Percentiles rank a stretch among this genome's conserved stretches.
Evolutionary conservation across 2,797 vertebrate species (phyloP).

Genomic region (Enteromius anoplus): DNA sequence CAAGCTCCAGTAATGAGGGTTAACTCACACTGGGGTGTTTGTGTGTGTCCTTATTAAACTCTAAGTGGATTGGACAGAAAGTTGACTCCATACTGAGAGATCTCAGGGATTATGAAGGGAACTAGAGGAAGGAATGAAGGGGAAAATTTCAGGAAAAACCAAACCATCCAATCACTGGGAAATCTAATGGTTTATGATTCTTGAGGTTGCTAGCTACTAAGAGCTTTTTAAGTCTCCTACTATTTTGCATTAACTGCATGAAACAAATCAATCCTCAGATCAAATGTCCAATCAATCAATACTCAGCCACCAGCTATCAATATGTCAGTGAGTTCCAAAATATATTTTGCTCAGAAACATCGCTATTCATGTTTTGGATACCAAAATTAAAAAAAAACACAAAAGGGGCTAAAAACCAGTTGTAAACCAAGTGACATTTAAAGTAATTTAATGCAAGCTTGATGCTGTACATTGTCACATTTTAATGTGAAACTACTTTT

Average conservation of each 20-base stretch:
- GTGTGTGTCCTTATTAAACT: slow-evolving; percentile 19
- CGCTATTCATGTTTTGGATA: neutral
- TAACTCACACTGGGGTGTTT: slow-evolving; percentile 14
- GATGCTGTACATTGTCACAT: neutral
- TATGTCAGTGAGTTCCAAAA: slow-evolving; percentile 1
- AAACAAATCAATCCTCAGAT: neutral
- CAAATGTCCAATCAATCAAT: slow-evolving; percentile 24
- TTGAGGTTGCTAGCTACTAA: neutral
- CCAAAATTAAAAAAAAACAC: neutral
- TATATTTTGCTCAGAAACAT: neutral
- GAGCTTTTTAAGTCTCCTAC: neutral
- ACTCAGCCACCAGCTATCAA: neutral
- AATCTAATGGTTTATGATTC: slow-evolving; percentile 24
- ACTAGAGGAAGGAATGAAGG: slow-evolving; percentile 36
- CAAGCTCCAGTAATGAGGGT: slow-evolving; percentile 28
- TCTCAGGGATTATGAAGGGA: neutral
- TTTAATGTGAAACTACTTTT: neutral
- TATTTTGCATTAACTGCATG: slow-evolving; percentile 9
- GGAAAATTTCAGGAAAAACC: slow-evolving; percentile 39
- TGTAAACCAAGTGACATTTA: neutral
- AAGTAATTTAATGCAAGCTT: neutral
- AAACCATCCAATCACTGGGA: neutral
- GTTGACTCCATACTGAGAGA: slow-evolving; percentile 37
- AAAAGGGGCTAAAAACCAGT: neutral
- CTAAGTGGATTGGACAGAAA: slow-evolving; percentile 30